Evolutionary conservation across 2,797 vertebrate genomes (phyloP).

Genomic region (Syngnathus rostellatus): DNA sequence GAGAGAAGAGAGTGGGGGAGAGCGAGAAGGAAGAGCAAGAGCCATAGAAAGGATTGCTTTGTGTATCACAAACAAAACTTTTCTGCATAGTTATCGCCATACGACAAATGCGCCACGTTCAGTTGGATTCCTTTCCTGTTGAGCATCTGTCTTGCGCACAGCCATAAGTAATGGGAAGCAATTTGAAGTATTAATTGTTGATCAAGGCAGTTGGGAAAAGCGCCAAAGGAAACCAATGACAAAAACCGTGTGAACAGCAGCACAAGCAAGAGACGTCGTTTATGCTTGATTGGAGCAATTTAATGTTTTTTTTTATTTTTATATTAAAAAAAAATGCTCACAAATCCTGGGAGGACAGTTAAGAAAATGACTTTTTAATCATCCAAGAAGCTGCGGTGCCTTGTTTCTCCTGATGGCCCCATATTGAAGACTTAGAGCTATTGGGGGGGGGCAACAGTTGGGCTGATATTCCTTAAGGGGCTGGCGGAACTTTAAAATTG

Average conservation of each 20-base stretch:
- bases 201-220: conserved; percentile 75
- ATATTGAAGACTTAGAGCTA: conserved; percentile 74
- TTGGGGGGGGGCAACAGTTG: conserved; percentile 66
- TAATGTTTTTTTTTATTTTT: conserved; percentile 79
- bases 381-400: conserved; percentile 78
- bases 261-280: conserved; percentile 78
- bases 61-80: conserved; percentile 2
- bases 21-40: conserved; percentile 34
- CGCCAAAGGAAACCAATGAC: conserved; percentile 81
- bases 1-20: conserved; percentile 66
- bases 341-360: conserved; percentile 93
- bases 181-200: conserved; percentile 79
- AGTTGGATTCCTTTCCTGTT: conserved; percentile 29
- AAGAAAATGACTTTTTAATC: conserved; percentile 99
- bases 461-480: conserved; percentile 13
- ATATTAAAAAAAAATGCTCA: conserved; percentile 54
- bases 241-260: conserved; percentile 77
- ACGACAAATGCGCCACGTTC: conserved; percentile 27
- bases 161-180: conserved; percentile 71
- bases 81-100: conserved; percentile 39
- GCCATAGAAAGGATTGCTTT: conserved; percentile 4
- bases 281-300: conserved; percentile 92
- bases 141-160: conserved; percentile 67
- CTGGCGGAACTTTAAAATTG: neutral
- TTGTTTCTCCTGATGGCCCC: conserved; percentile 77